Base-by-base conservation (phyloP, 1,140 invertebrate genomes). In the Euglossa dilemma region DNA sequence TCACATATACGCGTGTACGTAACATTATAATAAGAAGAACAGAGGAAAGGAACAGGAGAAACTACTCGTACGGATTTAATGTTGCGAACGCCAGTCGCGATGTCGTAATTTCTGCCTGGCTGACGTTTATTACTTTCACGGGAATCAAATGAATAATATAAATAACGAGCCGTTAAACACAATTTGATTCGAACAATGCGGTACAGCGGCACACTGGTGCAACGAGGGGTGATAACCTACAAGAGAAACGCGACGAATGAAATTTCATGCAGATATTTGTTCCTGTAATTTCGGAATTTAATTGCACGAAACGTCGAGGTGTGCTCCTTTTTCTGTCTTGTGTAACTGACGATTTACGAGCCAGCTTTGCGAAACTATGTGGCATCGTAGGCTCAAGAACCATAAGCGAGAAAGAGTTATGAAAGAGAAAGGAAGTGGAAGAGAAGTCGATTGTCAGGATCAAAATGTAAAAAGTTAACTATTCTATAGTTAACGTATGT, bases 111-210 rank as follows among this genome's bases (percentile, higher is more conserved):
- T 47, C 61, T n/a, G 25, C 9, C 6, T 18, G 59, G 18, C 43
- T 59, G 61, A 76, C 74, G 28, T 79, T 79, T 69, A 79, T 71
- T 79, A 57, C 18, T 47, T 45, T 25, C n/a, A 8, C n/a, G 28
- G 66, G 20, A 79, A 59, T 70, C 36, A 28, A 70, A 79, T 11
- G 66, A 79, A 47, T 43, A 67, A 69, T 28, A 61, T 25, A 59
- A 71, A 80, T 52, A 70, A 14, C 18, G 18, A 2, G 43, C 4
- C 12, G 43, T 43, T 70, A 59, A 79, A 79, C 36, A 36, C 54
- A 70, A 59, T 69, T 70, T 70, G 66, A 79, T 70, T 28, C 25
- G 25, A 36, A 79, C 25, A 23, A 76, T 52, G 20, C 7, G 36
- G 59, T 36, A 36, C 14, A 6, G 25, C n/a, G 56, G 63, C 23